These are phyloP conservation scores for Caenorhabditis sulstoni DNA, from an alignment of 2,888 invertebrate species.

Conservation along the genomic window DNA sequence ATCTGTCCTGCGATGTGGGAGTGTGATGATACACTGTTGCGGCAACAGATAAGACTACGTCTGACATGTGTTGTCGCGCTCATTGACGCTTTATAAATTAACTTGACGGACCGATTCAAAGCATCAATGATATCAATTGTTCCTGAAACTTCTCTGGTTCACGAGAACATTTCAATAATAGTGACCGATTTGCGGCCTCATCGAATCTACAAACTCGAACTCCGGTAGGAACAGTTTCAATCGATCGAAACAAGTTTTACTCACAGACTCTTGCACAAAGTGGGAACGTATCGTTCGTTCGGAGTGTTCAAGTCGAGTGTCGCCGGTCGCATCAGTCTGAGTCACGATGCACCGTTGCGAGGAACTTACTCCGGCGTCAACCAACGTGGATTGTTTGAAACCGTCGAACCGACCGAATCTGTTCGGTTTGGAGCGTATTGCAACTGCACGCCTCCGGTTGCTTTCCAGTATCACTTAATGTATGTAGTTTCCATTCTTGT, in stretches of 20 bases:
- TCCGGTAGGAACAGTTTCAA: constrained; percentile 27
- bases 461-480: constrained; percentile 36
- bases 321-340: constrained; percentile 27
- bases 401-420: constrained; percentile 39
- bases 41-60: constrained; percentile 28
- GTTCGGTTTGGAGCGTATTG: constrained; percentile 53
- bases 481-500: constrained; percentile 1
- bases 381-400: constrained; percentile 53
- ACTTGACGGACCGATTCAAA: no score
- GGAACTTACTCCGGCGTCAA: constrained; percentile 51
- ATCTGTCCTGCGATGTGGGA: no score
- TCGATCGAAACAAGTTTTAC: no score
- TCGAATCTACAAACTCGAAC: constrained; percentile 15
- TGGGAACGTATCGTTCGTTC: constrained; percentile 45
- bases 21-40: neutral
- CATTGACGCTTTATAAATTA: no score
- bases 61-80: neutral
- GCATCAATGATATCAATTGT: neutral
- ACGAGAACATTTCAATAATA: constrained; percentile 37
- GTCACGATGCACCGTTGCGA: constrained; percentile 30
- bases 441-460: constrained; percentile 54
- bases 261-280: constrained; percentile 29
- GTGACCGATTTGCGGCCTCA: neutral
- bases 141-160: constrained; percentile 42
- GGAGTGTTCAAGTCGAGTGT: constrained; percentile 39